Conservation (phyloP, 2,113 vertebrate species). For the Sinocyclocheilus anophthalmus region DNA sequence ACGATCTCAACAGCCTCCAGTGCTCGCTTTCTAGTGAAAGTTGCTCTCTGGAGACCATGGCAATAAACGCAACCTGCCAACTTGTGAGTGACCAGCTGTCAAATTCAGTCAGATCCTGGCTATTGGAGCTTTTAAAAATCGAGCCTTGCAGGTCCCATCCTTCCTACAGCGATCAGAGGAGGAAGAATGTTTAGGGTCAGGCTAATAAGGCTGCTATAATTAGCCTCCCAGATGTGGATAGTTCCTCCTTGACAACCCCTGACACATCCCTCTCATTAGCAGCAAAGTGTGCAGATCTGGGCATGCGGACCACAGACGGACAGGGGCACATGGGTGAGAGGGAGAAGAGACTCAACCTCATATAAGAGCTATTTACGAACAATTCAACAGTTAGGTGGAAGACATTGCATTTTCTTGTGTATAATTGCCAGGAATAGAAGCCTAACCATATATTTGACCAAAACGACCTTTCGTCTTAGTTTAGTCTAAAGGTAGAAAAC, state of each 20-base stretch:
- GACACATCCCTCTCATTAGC: constrained; percentile 61
- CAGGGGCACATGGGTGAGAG: constrained; percentile 6
- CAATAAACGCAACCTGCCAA: constrained; percentile 20
- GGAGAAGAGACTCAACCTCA: neutral
- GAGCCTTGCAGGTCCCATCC: constrained; percentile 35
- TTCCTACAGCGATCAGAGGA: constrained; percentile 35
- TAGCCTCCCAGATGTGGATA: constrained; percentile 54
- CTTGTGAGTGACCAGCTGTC: constrained; percentile 34
- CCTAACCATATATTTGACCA: neutral
- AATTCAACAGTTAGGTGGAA: neutral
- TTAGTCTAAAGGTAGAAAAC: constrained; percentile 7
- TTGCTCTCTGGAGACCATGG: neutral
- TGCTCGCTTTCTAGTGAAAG: constrained; percentile 5
- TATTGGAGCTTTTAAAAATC: constrained; percentile 5
- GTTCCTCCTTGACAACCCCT: constrained; percentile 62
- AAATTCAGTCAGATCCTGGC: neutral
- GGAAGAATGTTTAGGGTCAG: constrained; percentile 49
- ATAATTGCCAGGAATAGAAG: neutral
- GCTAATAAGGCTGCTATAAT: constrained; percentile 59
- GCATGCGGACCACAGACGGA: constrained; percentile 36
- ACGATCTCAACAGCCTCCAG: neutral
- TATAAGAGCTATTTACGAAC: constrained; percentile 8
- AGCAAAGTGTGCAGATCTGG: constrained; percentile 54
- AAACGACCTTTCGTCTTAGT: neutral
- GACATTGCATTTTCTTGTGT: neutral